Base-by-base conservation (phyloP, 2,797 vertebrate genomes). In the Melanotaenia boesemani region DNA sequence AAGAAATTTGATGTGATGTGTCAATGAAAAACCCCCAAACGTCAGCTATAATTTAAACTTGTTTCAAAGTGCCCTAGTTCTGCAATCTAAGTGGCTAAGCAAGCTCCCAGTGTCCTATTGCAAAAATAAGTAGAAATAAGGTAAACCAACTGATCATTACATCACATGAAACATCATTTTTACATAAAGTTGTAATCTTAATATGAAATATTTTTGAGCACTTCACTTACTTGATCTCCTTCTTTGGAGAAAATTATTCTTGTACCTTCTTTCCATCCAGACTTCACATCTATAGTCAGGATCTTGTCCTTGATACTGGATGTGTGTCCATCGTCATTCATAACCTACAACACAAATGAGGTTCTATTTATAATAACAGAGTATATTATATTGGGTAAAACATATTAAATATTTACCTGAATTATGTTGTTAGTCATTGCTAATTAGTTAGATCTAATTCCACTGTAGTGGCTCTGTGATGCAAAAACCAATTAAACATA, bases 251-350 rank as follows among this genome's bases (percentile, higher is more conserved):
- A 99, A 50, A 93, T 95, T 39, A 99, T 89, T 50, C 79, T 93
- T 18, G 96, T 98, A 67, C 97, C 97, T 36, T 96, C 94, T 26
- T 90, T 96, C 97, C 97, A 99, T 0, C 98, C 98, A 0, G 96
- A 95, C 81, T 90, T 95, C 13, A 99, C 96, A 0, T 95, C 91
- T 0, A 99, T 95, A 0, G 93, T 96, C 24, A 99, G 90, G 83
- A 99, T 98, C 83, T 99, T 99, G 36, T 99, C 97, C 81, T 92
- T 96, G 74, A 99, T 96, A 74, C 95, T 95, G 48, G 96, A 98
- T 0, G 95, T 97, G 60, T 90, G 93, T 18, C 95, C 95, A 0
- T 98, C 96, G 3, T 97, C 95, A 0, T 97, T 98, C 95, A 99
- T 95, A 59, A 97, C 97, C 98, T 99, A 88, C 50, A 32, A 24